Percentiles rank a stretch among this genome's conserved stretches.
phyloP scores from a whole-genome alignment of 2,797 vertebrate species.

The Scyliorhinus canicula region DNA sequence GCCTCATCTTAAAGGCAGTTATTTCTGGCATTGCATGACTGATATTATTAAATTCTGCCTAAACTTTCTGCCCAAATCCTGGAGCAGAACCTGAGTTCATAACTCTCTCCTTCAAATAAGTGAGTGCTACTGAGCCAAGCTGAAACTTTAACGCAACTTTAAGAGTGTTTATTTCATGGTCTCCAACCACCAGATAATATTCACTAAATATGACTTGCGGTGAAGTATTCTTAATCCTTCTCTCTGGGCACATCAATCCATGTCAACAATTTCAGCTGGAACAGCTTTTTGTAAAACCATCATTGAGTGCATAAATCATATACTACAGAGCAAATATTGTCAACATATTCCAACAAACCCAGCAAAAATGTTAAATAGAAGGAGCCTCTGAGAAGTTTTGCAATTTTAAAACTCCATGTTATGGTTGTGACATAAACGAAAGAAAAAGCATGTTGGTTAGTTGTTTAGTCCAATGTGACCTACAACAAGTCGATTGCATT shows the following conservation, averaged over 20 bases:
- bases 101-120: background rate
- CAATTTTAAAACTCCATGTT: background rate
- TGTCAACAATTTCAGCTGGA: background rate
- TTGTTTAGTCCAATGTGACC: background rate
- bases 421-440: background rate
- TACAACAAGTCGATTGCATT: background rate
- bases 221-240: background rate
- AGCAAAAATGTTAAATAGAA: background rate
- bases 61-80: background rate
- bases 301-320: background rate
- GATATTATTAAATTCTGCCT: background rate
- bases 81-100: background rate
- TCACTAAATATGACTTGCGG: background rate
- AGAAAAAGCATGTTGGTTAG: background rate
- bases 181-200: background rate
- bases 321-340: background rate
- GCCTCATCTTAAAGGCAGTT: background rate
- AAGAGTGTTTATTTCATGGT: background rate
- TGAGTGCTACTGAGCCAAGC: background rate
- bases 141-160: background rate
- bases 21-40: background rate
- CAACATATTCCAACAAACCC: background rate
- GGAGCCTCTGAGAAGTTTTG: background rate
- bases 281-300: background rate
- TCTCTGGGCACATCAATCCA: background rate